Conservation (phyloP, 2,888 invertebrate genomes). For the Lithophane leautieri region DNA sequence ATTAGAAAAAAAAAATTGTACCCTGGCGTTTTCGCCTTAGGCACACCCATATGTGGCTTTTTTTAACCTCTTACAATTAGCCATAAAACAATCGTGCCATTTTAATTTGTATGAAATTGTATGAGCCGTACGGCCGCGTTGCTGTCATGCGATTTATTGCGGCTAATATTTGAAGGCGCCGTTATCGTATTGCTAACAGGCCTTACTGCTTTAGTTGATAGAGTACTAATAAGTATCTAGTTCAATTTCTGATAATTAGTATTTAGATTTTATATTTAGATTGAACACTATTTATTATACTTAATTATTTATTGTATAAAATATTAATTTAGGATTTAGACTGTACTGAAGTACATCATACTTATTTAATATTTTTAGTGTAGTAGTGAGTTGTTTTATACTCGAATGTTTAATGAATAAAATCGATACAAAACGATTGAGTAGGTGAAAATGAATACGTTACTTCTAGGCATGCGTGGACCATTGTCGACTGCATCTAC, state of each 20-base stretch:
- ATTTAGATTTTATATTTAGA: constrained; percentile 14
- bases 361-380: constrained; percentile 6
- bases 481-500: neutral
- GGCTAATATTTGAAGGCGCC: neutral
- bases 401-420: neutral
- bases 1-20: too few species aligned
- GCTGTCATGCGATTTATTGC: neutral
- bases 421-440: neutral
- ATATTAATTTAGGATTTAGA: neutral
- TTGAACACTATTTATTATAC: constrained; percentile 16
- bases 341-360: constrained; percentile 3
- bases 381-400: too few species aligned
- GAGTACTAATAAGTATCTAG: constrained; percentile 17
- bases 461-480: neutral
- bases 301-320: constrained; percentile 23
- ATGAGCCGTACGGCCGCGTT: too few species aligned
- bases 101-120: neutral
- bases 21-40: too few species aligned
- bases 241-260: neutral
- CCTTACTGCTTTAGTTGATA: neutral
- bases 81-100: neutral
- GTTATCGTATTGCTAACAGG: constrained; percentile 9
- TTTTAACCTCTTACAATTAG: neutral
- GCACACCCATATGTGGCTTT: neutral
- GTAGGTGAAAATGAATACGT: neutral